Conservation (phyloP, 2,113 vertebrate species). For the Crotalus viridis region DNA sequence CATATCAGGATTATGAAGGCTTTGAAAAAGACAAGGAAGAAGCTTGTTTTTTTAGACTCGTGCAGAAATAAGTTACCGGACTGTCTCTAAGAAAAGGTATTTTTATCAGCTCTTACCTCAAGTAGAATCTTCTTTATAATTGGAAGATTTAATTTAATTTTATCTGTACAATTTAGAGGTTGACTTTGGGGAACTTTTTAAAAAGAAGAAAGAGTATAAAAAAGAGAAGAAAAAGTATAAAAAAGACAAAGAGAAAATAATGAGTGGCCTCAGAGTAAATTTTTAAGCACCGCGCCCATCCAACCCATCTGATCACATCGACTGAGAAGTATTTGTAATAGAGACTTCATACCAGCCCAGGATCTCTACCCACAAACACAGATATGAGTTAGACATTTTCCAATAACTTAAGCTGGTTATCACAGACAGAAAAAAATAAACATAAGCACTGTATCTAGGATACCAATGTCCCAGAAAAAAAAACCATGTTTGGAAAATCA, state of each 20-base stretch:
- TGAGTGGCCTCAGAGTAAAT: neutral
- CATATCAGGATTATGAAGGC: neutral
- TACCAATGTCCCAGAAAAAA: neutral
- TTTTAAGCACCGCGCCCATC: neutral
- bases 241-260: neutral
- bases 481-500: neutral
- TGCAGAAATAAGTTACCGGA: neutral
- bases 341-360: neutral
- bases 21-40: neutral
- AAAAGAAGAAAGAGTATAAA: neutral
- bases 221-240: neutral
- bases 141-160: neutral
- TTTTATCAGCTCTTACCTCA: neutral
- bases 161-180: neutral
- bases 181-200: neutral
- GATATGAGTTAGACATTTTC: neutral
- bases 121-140: neutral
- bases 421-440: neutral
- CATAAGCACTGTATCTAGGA: neutral
- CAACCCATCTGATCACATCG: neutral
- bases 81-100: neutral
- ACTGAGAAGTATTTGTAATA: neutral
- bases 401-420: neutral
- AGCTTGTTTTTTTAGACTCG: neutral
- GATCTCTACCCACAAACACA: neutral